Evolutionary conservation across 2,888 invertebrate genomes (phyloP), one percentile per base, ranked within the genome.

Genomic region (Pimpla rufipes): DNA sequence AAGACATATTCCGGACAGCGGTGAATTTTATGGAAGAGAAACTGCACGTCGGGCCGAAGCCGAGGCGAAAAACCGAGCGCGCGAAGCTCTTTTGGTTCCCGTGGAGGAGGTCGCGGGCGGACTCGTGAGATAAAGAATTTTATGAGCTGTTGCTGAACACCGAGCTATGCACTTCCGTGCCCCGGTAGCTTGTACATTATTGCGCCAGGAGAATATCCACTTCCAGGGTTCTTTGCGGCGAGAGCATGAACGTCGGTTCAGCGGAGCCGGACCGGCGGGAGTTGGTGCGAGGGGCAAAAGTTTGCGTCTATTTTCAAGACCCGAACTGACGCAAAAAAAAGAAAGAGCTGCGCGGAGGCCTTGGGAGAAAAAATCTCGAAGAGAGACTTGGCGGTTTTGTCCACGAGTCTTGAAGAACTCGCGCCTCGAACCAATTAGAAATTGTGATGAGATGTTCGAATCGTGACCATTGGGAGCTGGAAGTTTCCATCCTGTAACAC

Each of bases 121-220:
- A 80, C 71, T 73, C 79, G n/a, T 62, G 83, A 78, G 79, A 79
- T 77, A 79, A 73, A 78, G 71, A 79, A 83, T 67, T 80, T 83
- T 80, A 80, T 55, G 83, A 83, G 83, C 67, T 57, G 71, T 68
- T 79, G 75, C 70, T 75, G 37, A 45, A 71, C 57, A 71, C 71
- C 71, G 29, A 42, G 45, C 57, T 16, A 4, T 57, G 86, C 85
- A 87, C 85, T 87, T 87, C 86, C 88, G 88, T 87, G 80, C n/a
- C n/a, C n/a, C n/a, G n/a, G n/a, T n/a, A n/a, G 81, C 85, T 85
- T 87, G 85, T 87, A 86, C 85, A 87, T 88, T 87, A 86, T 85
- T 85, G 85, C 86, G 82, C 10, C 8, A n/a, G n/a, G n/a, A n/a
- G n/a, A n/a, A n/a, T 35, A 16, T 57, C 50, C 23, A 40, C 42